phyloP scores from a whole-genome alignment of 2,888 invertebrate species.

The Parnassius apollo region DNA sequence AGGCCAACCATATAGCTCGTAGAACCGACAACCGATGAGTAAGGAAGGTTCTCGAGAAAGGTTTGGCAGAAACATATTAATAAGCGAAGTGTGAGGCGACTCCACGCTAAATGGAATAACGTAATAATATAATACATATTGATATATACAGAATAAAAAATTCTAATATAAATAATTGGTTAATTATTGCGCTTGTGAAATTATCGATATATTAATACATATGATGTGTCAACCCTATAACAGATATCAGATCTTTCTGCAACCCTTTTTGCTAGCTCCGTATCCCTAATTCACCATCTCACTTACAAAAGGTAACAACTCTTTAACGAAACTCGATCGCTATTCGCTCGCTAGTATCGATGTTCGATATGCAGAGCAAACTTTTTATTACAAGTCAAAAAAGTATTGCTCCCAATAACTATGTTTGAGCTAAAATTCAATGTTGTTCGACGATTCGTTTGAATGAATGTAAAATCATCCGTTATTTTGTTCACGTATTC shows the following conservation, averaged over 20 bases:
- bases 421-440: conserved; percentile 22
- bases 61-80: no score
- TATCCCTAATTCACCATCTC: conserved; percentile 50
- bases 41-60: no score
- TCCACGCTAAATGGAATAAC: no score
- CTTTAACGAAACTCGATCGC: conserved; percentile 33
- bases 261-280: conserved; percentile 60
- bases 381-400: conserved; percentile 23
- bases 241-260: conserved; percentile 33
- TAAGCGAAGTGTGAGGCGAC: no score
- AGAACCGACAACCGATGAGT: no score
- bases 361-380: conserved; percentile 18
- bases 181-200: not conserved
- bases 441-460: conserved; percentile 16
- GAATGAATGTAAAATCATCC: not conserved
- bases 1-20: no score
- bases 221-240: conserved; percentile 1
- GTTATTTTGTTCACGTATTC: no score
- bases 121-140: no score
- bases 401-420: conserved; percentile 11
- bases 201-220: conserved; percentile 11
- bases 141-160: no score
- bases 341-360: conserved; percentile 11
- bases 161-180: no score
- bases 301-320: conserved; percentile 45